Conservation (phyloP, 2,888 invertebrate genomes). For the Metacarcinus magister region DNA sequence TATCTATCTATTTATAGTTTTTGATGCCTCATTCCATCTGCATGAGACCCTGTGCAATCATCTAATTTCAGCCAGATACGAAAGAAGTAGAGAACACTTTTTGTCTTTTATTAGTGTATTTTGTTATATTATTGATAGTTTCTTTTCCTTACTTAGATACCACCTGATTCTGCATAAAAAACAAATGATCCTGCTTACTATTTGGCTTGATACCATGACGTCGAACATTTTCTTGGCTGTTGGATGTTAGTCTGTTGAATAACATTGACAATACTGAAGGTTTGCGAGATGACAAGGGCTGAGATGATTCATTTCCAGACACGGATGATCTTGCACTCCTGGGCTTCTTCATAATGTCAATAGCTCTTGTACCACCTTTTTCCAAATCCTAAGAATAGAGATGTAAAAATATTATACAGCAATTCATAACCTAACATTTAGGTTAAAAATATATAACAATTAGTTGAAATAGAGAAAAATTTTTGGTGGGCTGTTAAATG, state of each 20-base stretch:
- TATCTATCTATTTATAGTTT: too few species aligned
- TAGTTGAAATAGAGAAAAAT: too few species aligned
- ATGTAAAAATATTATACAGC: background rate
- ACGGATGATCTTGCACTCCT: slow-evolving; percentile 65
- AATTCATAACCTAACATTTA: background rate
- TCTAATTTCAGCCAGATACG: too few species aligned
- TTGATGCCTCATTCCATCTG: too few species aligned
- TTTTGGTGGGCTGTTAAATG: too few species aligned
- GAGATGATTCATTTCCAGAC: slow-evolving; percentile 63
- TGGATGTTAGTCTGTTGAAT: slow-evolving; percentile 59
- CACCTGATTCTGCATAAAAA: too few species aligned
- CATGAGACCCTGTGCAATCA: too few species aligned
- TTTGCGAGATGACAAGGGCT: slow-evolving; percentile 66
- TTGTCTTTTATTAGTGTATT: too few species aligned
- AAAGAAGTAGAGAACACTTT: too few species aligned
- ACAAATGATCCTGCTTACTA: slow-evolving; percentile 50
- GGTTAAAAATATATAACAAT: background rate
- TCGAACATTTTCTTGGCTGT: slow-evolving; percentile 68
- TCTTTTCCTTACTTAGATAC: too few species aligned
- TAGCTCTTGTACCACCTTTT: slow-evolving; percentile 66
- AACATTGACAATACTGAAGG: slow-evolving; percentile 72
- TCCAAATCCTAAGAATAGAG: slow-evolving; percentile 66
- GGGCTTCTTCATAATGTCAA: slow-evolving; percentile 68
- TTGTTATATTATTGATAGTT: too few species aligned
- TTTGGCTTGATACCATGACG: slow-evolving; percentile 52